Evolutionary conservation across 2,888 invertebrate species (phyloP).

Genomic region (Coleophora flavipennella): DNA sequence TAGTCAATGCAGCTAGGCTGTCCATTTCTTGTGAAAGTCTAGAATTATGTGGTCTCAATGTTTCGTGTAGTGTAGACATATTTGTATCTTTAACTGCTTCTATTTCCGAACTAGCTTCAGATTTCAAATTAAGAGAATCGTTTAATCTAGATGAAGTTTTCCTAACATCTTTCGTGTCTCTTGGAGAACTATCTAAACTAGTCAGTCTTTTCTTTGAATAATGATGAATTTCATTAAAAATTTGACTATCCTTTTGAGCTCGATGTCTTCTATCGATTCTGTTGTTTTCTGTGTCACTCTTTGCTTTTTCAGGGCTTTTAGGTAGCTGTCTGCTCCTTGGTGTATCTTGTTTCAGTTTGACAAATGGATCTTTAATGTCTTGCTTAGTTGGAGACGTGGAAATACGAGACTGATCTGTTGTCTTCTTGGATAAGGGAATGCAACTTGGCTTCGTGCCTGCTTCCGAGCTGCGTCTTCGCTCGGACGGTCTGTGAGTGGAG

Average conservation of each 20-base stretch:
- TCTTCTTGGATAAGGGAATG: constrained; percentile 59
- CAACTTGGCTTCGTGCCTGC: constrained; percentile 47
- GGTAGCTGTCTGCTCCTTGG: constrained; percentile 35
- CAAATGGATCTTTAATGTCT: constrained; percentile 43
- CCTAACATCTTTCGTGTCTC: constrained; percentile 49
- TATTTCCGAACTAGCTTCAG: constrained; percentile 36
- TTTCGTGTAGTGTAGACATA: constrained; percentile 63
- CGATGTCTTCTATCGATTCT: constrained; percentile 59
- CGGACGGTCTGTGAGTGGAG: constrained; percentile 36
- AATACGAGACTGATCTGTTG: constrained; percentile 34
- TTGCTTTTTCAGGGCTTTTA: constrained; percentile 57
- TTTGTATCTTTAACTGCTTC: constrained; percentile 39
- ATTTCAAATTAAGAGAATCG: constrained; percentile 36
- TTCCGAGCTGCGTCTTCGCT: constrained; percentile 52
- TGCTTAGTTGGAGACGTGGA: constrained; percentile 57
- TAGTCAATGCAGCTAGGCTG: constrained; percentile 75
- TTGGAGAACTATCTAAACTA: constrained; percentile 67
- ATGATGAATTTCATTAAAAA: constrained; percentile 68
- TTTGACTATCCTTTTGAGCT: constrained; percentile 66
- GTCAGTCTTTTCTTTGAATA: constrained; percentile 72
- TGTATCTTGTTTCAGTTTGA: constrained; percentile 43
- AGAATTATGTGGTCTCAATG: constrained; percentile 54
- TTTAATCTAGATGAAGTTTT: constrained; percentile 46
- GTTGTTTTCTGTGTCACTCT: constrained; percentile 54
- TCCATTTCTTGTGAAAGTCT: constrained; percentile 75